Conservation (phyloP, 2,113 vertebrate species). For the Rhinolophus ferrumequinum region DNA sequence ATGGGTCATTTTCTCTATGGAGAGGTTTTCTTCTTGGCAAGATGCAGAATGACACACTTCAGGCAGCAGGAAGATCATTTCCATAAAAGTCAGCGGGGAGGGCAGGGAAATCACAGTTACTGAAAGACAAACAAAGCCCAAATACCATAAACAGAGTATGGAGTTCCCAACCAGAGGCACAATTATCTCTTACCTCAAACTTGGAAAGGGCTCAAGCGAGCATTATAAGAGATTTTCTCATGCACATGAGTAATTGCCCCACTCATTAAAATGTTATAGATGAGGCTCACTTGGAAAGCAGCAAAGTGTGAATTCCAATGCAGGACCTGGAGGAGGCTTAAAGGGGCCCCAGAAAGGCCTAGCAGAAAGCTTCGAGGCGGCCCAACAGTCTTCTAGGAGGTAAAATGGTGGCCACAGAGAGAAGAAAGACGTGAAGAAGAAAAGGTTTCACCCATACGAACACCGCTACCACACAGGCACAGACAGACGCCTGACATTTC, state of each 20-base stretch:
- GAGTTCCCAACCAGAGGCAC: slow-evolving; percentile 74
- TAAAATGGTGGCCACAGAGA: not conserved
- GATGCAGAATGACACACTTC: slow-evolving; percentile 65
- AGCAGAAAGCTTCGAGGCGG: not conserved
- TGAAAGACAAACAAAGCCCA: slow-evolving; percentile 74
- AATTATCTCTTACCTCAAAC: slow-evolving; percentile 83
- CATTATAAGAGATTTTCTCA: slow-evolving; percentile 80
- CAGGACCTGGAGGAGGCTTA: slow-evolving; percentile 46
- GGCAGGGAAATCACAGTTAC: slow-evolving; percentile 63
- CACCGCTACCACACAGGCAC: not conserved
- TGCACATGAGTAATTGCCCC: slow-evolving; percentile 80
- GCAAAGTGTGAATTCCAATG: slow-evolving; percentile 74
- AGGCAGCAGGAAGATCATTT: slow-evolving; percentile 77
- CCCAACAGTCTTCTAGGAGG: not conserved
- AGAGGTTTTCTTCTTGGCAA: slow-evolving; percentile 78
- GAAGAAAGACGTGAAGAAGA: not conserved
- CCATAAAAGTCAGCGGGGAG: slow-evolving; percentile 53
- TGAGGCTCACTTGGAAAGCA: slow-evolving; percentile 80
- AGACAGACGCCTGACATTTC: not conserved
- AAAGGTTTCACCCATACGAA: not conserved
- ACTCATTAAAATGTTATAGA: slow-evolving; percentile 82
- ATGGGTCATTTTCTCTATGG: slow-evolving; percentile 74
- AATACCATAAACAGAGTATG: slow-evolving; percentile 72
- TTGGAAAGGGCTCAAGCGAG: slow-evolving; percentile 58
- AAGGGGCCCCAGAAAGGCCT: slow-evolving; percentile 32